phyloP scores from a whole-genome alignment of 1,140 invertebrate genomes.

The Aporrectodea caliginosa region DNA sequence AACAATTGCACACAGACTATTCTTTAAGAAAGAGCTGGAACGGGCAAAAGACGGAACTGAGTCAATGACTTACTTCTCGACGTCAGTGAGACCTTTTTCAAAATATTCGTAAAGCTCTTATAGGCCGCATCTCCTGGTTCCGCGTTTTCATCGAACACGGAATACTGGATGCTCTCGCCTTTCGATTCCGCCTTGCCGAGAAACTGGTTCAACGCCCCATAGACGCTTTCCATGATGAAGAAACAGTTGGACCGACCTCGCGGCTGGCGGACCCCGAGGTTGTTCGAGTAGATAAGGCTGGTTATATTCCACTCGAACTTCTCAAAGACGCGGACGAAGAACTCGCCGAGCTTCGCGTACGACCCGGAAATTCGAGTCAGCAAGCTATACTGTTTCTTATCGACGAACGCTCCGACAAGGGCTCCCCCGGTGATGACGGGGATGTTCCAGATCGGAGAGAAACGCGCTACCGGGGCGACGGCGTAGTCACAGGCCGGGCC shows the following conservation, averaged over 20 bases:
- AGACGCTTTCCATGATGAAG: constrained; percentile 43
- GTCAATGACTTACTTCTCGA: not conserved
- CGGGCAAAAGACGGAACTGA: too few relatives aligned
- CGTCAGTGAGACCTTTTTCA: not conserved
- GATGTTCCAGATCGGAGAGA: constrained; percentile 77
- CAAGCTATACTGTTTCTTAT: constrained; percentile 62
- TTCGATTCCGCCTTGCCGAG: not conserved
- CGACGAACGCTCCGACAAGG: constrained; percentile 57
- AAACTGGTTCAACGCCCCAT: not conserved
- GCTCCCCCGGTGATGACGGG: constrained; percentile 81
- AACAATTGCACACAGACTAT: too few relatives aligned
- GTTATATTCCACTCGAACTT: constrained; percentile 36
- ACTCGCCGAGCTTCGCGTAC: constrained; percentile 54
- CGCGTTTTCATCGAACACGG: constrained; percentile 18
- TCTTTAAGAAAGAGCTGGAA: too few relatives aligned
- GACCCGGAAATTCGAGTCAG: constrained; percentile 80
- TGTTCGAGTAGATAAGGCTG: constrained; percentile 34
- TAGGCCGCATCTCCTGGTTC: not conserved
- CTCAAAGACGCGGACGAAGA: constrained; percentile 22
- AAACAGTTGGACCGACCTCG: constrained; percentile 38
- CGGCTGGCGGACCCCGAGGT: constrained; percentile 15
- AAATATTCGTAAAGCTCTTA: not conserved
- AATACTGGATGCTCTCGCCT: constrained; percentile 11
- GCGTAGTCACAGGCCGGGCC: constrained; percentile 89
- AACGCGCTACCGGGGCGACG: constrained; percentile 81